phyloP scores from a whole-genome alignment of 1,140 invertebrate species.

The Paraescarpia echinospica region DNA sequence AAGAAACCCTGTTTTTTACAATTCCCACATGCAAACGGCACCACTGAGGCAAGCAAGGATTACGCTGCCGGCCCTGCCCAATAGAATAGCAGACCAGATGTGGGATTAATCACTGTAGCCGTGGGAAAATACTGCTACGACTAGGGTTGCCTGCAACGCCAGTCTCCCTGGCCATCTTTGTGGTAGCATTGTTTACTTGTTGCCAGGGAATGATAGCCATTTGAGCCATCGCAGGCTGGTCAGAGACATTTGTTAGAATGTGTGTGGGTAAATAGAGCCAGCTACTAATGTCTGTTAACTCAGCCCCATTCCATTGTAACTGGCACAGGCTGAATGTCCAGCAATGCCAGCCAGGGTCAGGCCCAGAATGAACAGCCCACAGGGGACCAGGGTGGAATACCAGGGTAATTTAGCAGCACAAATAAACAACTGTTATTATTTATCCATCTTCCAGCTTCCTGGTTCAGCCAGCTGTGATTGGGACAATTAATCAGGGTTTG shows the following conservation, averaged over 20 bases:
- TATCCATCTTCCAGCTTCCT: neutral
- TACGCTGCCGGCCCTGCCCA: neutral
- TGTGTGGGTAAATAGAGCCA: neutral
- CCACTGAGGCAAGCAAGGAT: neutral
- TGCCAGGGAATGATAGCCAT: neutral
- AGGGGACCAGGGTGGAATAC: neutral
- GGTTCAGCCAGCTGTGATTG: neutral
- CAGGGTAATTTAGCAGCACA: neutral
- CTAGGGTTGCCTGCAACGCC: neutral
- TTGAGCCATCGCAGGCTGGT: neutral
- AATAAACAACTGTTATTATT: constrained; percentile 7
- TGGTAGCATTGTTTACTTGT: neutral
- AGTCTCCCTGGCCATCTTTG: neutral
- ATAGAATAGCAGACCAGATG: neutral
- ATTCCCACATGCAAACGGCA: neutral
- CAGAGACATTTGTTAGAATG: neutral
- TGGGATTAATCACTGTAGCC: neutral
- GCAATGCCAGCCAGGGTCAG: neutral
- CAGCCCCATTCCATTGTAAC: neutral
- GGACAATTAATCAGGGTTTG: neutral
- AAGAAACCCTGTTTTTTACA: neutral
- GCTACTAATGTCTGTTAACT: neutral
- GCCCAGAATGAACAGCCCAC: neutral
- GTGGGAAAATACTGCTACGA: neutral
- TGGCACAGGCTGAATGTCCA: neutral